A percentile compares a stretch with the other conserved stretches of the same genome.
These are phyloP conservation scores for Cephus pygmeus DNA, from an alignment of 2,888 invertebrate species.

Conservation along the genomic window DNA sequence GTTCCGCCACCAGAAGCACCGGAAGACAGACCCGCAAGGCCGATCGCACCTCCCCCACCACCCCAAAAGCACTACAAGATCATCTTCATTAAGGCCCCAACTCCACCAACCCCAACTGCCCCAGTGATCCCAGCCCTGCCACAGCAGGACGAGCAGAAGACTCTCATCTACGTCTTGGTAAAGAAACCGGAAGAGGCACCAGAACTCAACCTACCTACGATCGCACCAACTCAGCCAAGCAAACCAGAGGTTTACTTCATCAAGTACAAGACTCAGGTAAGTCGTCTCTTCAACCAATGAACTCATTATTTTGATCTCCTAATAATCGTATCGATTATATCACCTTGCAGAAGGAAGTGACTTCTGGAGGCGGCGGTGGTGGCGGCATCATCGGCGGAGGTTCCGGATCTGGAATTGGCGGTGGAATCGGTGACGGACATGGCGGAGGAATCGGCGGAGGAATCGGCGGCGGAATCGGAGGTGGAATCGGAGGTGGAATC, in stretches of 20 bases:
- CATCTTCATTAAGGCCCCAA: constrained; percentile 92
- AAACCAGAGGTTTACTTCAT: constrained; percentile 94
- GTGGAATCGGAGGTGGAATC: no score
- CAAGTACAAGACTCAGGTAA: constrained; percentile 79
- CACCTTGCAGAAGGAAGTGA: constrained; percentile 49
- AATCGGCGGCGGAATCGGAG: no score
- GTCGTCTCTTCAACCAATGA: not conserved
- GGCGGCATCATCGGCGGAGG: constrained; percentile 38
- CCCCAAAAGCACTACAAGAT: constrained; percentile 92
- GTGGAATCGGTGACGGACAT: constrained; percentile 30
- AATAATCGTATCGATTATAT: not conserved
- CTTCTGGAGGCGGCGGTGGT: constrained; percentile 36
- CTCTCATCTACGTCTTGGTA: constrained; percentile 87
- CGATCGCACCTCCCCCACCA: constrained; percentile 75
- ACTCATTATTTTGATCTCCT: not conserved
- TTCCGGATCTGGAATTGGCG: constrained; percentile 27
- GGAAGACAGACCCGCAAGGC: constrained; percentile 75
- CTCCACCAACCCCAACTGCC: constrained; percentile 83
- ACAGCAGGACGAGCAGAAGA: constrained; percentile 88
- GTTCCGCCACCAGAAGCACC: constrained; percentile 87
- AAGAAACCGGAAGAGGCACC: constrained; percentile 89
- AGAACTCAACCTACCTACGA: constrained; percentile 81
- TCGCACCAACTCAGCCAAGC: constrained; percentile 84
- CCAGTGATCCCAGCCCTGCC: constrained; percentile 81
- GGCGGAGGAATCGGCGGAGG: constrained; percentile 38